Evolutionary conservation across 2,113 vertebrate genomes (phyloP).

Genomic region (Myxocyprinus asiaticus): DNA sequence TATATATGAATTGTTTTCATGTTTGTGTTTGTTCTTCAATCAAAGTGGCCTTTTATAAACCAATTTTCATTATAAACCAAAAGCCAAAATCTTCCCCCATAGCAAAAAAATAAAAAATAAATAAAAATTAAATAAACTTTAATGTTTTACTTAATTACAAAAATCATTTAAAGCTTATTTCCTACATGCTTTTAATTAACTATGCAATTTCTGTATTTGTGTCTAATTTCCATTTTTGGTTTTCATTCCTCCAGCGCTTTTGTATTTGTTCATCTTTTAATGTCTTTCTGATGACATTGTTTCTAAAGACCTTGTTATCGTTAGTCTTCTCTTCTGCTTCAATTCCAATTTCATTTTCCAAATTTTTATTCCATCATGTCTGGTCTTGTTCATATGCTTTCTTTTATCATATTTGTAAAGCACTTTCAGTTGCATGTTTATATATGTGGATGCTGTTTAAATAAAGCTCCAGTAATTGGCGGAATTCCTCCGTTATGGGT

Average conservation of each 20-base stretch:
- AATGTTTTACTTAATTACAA: too few species aligned
- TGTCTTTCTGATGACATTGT: conserved; percentile 24
- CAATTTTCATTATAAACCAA: too few species aligned
- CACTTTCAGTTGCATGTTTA: conserved; percentile 14
- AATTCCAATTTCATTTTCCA: conserved; percentile 16
- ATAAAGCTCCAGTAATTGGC: conserved; percentile 18
- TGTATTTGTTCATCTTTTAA: conserved; percentile 29
- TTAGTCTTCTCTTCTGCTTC: conserved; percentile 3
- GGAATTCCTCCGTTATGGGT: background rate
- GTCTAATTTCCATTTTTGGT: conserved; percentile 10
- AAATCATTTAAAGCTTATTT: conserved; percentile 14
- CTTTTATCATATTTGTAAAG: conserved; percentile 3
- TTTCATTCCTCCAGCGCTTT: conserved; percentile 6
- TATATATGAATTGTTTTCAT: too few species aligned
- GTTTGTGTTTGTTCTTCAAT: too few species aligned
- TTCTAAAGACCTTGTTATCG: background rate
- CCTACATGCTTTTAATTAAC: conserved; percentile 21
- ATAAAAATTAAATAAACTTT: too few species aligned
- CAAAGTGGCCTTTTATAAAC: too few species aligned
- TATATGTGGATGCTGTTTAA: conserved; percentile 29
- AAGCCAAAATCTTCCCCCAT: too few species aligned
- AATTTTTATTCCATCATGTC: conserved; percentile 28
- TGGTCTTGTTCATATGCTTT: conserved; percentile 12
- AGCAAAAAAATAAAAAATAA: too few species aligned
- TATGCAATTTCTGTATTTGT: background rate